Conservation (phyloP, 2,888 invertebrate genomes). For the Ophioninae sp. region DNA sequence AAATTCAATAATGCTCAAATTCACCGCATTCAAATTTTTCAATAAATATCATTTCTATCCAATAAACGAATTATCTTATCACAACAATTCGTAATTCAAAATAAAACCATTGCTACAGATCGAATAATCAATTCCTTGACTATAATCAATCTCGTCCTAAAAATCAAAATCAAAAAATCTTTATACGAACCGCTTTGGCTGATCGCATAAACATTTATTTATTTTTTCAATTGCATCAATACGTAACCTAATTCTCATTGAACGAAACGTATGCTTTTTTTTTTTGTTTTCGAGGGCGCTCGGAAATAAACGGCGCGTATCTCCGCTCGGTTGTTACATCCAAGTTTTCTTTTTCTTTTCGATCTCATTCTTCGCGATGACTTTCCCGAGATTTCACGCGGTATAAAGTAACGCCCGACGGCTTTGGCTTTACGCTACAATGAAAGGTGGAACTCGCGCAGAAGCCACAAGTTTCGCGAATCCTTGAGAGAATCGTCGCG, state of each 20-base stretch:
- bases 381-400: not conserved
- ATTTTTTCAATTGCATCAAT: too few species aligned
- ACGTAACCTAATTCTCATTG: too few species aligned
- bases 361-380: not conserved
- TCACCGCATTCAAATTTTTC: not conserved
- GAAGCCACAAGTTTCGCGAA: constrained; percentile 22
- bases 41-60: not conserved
- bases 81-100: too few species aligned
- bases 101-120: too few species aligned
- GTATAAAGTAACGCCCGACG: not conserved
- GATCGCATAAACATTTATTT: too few species aligned
- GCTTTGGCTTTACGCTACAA: not conserved
- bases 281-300: not conserved
- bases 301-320: not conserved
- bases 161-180: too few species aligned
- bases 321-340: constrained; percentile 3
- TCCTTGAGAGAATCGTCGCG: constrained; percentile 19
- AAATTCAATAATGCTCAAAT: not conserved
- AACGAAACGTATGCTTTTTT: too few species aligned
- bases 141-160: too few species aligned
- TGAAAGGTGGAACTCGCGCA: not conserved
- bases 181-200: too few species aligned
- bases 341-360: constrained; percentile 51
- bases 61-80: too few species aligned
- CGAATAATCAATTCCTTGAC: too few species aligned